A percentile compares a stretch with the other conserved stretches of the same genome.
Conservation (phyloP, 2,797 vertebrate species). For the Heliangelus exortis region DNA sequence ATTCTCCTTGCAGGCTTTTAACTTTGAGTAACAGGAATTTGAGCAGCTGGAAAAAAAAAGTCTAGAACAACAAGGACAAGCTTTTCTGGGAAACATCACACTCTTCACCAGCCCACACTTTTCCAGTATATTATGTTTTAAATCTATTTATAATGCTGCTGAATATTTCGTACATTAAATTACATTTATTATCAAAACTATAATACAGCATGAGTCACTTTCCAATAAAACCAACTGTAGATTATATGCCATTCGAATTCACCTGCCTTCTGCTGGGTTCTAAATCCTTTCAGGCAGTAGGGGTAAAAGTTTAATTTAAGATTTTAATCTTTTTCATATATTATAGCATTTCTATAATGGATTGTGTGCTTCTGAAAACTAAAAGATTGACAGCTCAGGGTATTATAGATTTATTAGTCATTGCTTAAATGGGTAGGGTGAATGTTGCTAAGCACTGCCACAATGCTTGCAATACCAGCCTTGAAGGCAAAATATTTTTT, state of each 20-base stretch:
- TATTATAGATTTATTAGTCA: constrained; percentile 79
- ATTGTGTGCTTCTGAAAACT: constrained; percentile 77
- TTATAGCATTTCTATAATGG: constrained; percentile 77
- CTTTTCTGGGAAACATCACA: not conserved
- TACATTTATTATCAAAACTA: constrained; percentile 71
- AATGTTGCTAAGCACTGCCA: constrained; percentile 23
- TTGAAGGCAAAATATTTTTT: constrained; percentile 46
- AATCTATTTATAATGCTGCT: constrained; percentile 54
- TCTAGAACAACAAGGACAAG: not conserved
- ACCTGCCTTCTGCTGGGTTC: constrained; percentile 69
- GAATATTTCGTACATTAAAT: constrained; percentile 64
- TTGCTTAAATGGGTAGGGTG: constrained; percentile 69
- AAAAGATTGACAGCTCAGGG: constrained; percentile 76
- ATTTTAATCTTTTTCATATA: constrained; percentile 80
- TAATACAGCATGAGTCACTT: constrained; percentile 66
- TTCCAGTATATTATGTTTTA: constrained; percentile 33
- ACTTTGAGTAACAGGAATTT: not conserved
- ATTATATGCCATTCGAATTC: constrained; percentile 69
- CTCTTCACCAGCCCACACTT: not conserved
- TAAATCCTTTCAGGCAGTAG: constrained; percentile 76
- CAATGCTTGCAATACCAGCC: constrained; percentile 1
- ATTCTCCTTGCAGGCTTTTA: not conserved
- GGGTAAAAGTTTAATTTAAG: constrained; percentile 77
- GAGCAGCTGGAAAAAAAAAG: not conserved
- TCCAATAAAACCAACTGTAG: constrained; percentile 72